A percentile compares a stretch with the other conserved stretches of the same genome.
Evolutionary conservation across 1,140 invertebrate species (phyloP).

Genomic region (Trichoplusia ni): DNA sequence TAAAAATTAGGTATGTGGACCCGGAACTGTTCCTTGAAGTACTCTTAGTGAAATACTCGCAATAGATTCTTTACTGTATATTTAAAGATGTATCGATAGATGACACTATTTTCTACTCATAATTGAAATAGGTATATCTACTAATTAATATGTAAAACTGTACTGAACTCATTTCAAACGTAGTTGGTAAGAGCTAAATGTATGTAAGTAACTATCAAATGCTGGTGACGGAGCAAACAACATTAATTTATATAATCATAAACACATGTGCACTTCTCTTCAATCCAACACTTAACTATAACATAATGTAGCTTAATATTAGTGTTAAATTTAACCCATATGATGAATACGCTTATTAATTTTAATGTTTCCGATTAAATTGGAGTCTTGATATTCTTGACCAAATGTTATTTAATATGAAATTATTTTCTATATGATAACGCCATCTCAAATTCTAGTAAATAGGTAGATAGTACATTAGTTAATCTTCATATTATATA

Average conservation of each 20-base stretch:
- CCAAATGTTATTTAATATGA: conserved; percentile 73
- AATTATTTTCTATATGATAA: conserved; percentile 59
- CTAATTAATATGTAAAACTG: conserved; percentile 37
- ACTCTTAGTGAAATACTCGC: conserved; percentile 5
- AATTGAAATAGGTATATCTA: conserved; percentile 28
- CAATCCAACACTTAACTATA: conserved; percentile 44
- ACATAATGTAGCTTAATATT: conserved; percentile 53
- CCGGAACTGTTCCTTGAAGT: not conserved
- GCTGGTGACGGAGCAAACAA: conserved; percentile 72
- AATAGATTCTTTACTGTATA: conserved; percentile 13
- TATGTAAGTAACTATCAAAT: conserved; percentile 54
- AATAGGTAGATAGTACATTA: conserved; percentile 47
- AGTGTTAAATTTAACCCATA: conserved; percentile 65
- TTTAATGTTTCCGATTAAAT: conserved; percentile 79
- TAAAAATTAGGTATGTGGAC: not conserved
- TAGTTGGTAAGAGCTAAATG: conserved; percentile 49
- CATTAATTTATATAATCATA: conserved; percentile 46
- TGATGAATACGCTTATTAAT: conserved; percentile 81
- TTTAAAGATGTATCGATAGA: conserved; percentile 22
- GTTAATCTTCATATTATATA: conserved; percentile 21
- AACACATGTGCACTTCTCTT: conserved; percentile 52
- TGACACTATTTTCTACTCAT: conserved; percentile 35
- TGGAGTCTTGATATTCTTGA: conserved; percentile 77
- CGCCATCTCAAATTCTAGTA: conserved; percentile 57
- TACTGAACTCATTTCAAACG: conserved; percentile 44